phyloP scores from a whole-genome alignment of 2,797 vertebrate genomes.

The Manis pentadactyla region DNA sequence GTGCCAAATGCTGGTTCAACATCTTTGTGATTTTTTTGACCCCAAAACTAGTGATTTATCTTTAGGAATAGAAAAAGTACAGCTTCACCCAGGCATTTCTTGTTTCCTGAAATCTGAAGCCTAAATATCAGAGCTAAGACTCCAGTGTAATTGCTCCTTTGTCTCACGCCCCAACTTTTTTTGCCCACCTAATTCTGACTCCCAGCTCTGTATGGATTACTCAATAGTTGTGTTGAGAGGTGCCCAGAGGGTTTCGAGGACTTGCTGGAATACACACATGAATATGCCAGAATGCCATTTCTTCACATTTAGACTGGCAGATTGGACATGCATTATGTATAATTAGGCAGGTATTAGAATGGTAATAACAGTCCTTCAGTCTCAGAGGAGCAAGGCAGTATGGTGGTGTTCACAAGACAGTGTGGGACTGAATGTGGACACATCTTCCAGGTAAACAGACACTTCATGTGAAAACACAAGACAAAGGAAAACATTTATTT shows the following conservation, averaged over 20 bases:
- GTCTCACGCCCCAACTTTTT: neutral
- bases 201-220: neutral
- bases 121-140: neutral
- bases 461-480: neutral
- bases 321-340: conserved; percentile 2
- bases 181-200: neutral
- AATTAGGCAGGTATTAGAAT: conserved; percentile 53
- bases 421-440: neutral
- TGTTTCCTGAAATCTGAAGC: neutral
- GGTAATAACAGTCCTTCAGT: conserved; percentile 4
- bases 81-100: neutral
- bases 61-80: neutral
- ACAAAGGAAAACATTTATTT: neutral
- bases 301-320: conserved; percentile 46
- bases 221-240: neutral
- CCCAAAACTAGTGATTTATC: neutral
- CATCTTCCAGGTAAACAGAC: neutral
- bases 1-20: neutral
- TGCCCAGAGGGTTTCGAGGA: neutral
- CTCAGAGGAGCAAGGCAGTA: conserved; percentile 12
- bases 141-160: neutral
- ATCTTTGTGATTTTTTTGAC: neutral
- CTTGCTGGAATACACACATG: neutral
- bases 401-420: neutral
- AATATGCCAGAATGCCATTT: conserved; percentile 36